Percentiles rank a stretch among this genome's conserved stretches.
phyloP scores from a whole-genome alignment of 2,888 invertebrate species.

The Apodemia zela region DNA sequence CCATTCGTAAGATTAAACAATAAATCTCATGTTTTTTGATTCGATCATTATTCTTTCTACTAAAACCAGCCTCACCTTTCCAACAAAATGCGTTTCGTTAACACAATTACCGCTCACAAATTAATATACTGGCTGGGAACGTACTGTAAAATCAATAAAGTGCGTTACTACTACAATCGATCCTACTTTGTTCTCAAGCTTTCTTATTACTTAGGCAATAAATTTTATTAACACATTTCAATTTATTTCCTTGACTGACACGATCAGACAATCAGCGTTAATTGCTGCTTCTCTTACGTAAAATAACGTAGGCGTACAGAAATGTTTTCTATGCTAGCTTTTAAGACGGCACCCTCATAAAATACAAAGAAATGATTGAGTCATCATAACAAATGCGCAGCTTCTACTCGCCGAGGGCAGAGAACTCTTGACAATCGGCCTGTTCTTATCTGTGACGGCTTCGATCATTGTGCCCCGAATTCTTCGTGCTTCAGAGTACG shows the following conservation, averaged over 20 bases:
- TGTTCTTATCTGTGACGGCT: constrained; percentile 73
- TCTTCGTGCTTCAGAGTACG: constrained; percentile 60
- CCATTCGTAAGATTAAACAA: constrained; percentile 56
- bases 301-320: constrained; percentile 48
- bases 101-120: constrained; percentile 44
- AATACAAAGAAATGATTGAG: constrained; percentile 74
- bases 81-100: constrained; percentile 36
- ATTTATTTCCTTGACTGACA: constrained; percentile 56
- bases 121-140: constrained; percentile 47
- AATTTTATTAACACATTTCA: constrained; percentile 74
- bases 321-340: constrained; percentile 38
- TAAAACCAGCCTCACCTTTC: constrained; percentile 3
- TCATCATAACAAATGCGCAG: constrained; percentile 77
- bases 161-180: constrained; percentile 53
- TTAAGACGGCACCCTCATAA: constrained; percentile 49
- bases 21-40: constrained; percentile 56
- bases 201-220: constrained; percentile 62
- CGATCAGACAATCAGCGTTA: constrained; percentile 64
- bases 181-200: constrained; percentile 57
- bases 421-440: constrained; percentile 65
- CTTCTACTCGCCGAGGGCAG: constrained; percentile 50
- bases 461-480: constrained; percentile 69
- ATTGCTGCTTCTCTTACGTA: constrained; percentile 72
- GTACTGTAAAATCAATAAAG: constrained; percentile 47
- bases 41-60: constrained; percentile 20